phyloP scores from a whole-genome alignment of 2,888 invertebrate genomes.

The Flexamia atlantica region DNA sequence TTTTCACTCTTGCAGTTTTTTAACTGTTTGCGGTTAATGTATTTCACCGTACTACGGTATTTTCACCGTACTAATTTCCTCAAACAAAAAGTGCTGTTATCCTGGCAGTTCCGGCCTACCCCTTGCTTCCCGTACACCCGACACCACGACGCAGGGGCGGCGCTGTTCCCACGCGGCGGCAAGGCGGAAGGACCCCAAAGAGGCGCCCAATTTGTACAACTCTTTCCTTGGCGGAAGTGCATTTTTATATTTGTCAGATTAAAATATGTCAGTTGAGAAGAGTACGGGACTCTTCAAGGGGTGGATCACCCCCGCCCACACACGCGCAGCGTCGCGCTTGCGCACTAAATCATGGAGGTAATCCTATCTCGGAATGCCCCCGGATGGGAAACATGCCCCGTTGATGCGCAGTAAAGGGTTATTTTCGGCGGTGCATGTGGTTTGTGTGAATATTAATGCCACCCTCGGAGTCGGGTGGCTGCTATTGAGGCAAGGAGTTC shows the following conservation, averaged over 20 bases:
- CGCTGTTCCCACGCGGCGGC: slow-evolving; percentile 26
- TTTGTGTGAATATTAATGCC: slow-evolving; percentile 56
- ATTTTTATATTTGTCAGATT: slow-evolving; percentile 65
- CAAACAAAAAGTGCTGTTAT: too few species aligned
- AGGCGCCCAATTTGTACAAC: slow-evolving; percentile 48
- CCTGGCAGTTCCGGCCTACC: background rate
- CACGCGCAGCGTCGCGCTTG: background rate
- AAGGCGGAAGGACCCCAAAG: slow-evolving; percentile 35
- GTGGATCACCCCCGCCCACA: background rate
- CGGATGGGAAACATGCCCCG: slow-evolving; percentile 32
- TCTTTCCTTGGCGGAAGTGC: slow-evolving; percentile 63
- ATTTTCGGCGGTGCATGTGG: slow-evolving; percentile 49
- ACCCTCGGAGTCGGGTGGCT: background rate
- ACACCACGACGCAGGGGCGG: background rate
- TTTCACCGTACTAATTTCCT: too few species aligned
- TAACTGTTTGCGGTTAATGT: too few species aligned
- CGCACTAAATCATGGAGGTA: slow-evolving; percentile 32
- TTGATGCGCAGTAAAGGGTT: slow-evolving; percentile 52
- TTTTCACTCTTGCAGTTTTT: too few species aligned
- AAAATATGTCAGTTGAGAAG: slow-evolving; percentile 61
- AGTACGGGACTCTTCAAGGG: slow-evolving; percentile 44
- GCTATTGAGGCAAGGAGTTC: background rate
- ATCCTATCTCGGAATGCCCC: slow-evolving; percentile 15
- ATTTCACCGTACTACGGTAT: too few species aligned
- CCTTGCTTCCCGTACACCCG: slow-evolving; percentile 45